Percentiles rank a stretch among this genome's conserved stretches.
These are phyloP conservation scores for Uromys caudimaculatus DNA, from an alignment of 2,797 vertebrate genomes.

Conservation along the genomic window DNA sequence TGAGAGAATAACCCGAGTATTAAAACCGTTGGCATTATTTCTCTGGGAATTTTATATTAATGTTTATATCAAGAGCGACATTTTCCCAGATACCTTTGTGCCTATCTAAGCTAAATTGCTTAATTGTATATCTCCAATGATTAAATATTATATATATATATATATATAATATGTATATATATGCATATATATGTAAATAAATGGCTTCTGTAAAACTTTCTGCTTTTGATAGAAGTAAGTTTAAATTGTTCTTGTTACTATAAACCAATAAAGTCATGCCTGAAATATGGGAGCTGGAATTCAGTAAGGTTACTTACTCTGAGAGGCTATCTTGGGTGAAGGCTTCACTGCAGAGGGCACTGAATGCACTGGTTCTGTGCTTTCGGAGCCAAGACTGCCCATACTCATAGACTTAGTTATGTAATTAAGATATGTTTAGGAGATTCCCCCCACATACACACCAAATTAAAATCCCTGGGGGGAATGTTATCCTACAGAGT, in stretches of 20 bases:
- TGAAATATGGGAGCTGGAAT: neutral
- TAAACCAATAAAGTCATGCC: neutral
- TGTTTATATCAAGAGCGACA: neutral
- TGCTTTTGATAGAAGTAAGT: conserved; percentile 8
- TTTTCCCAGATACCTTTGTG: conserved; percentile 8
- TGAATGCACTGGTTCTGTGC: neutral
- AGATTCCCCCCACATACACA: neutral
- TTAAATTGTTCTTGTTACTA: conserved; percentile 25
- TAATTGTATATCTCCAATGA: conserved; percentile 6
- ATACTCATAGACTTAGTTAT: neutral
- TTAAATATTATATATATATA: conserved; percentile 6
- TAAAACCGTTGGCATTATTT: conserved; percentile 15
- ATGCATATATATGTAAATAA: neutral
- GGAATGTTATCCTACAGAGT: neutral
- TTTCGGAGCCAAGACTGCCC: neutral
- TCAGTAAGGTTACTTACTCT: neutral
- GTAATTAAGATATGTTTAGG: neutral
- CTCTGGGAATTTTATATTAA: conserved; percentile 25
- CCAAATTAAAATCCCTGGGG: neutral
- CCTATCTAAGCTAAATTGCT: conserved; percentile 24
- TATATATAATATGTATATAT: neutral
- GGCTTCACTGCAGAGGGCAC: neutral
- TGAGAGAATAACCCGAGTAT: neutral
- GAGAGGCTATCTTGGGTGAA: neutral
- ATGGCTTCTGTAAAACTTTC: neutral